These are phyloP conservation scores for Glossosoma conforme DNA, from an alignment of 1,140 invertebrate species.

Conservation along the genomic window DNA sequence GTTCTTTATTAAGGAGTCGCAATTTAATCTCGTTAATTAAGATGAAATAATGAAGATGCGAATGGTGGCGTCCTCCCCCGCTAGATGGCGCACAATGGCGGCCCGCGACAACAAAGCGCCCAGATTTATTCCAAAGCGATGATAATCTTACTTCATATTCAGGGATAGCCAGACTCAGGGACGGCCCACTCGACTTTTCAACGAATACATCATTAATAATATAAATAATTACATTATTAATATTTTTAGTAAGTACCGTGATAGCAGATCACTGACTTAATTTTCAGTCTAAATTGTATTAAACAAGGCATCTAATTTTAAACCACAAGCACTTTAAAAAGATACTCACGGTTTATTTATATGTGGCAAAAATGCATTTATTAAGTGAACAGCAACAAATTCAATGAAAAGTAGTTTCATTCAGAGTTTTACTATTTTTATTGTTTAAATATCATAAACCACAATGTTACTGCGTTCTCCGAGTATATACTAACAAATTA, in stretches of 20 bases:
- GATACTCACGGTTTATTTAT: no score
- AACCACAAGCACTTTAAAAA: no score
- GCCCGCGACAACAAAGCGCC: slow-evolving; percentile 23
- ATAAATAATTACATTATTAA: neutral
- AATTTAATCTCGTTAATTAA: slow-evolving; percentile 33
- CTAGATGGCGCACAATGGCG: neutral
- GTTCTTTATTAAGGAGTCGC: slow-evolving; percentile 30
- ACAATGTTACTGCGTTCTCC: no score
- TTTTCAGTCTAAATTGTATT: no score
- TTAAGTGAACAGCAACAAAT: no score
- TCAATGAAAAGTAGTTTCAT: no score
- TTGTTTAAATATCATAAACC: no score
- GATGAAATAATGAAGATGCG: slow-evolving; percentile 32
- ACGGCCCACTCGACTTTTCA: slow-evolving; percentile 2
- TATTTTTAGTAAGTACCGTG: neutral
- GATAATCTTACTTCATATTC: slow-evolving; percentile 33
- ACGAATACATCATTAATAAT: neutral
- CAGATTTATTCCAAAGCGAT: slow-evolving; percentile 32
- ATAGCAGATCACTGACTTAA: no score
- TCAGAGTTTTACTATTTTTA: no score
- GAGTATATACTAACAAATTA: no score
- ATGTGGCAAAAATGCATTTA: no score
- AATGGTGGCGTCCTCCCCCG: slow-evolving; percentile 5
- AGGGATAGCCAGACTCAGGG: slow-evolving; percentile 24
- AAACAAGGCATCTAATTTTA: no score